phyloP scores from a whole-genome alignment of 2,113 vertebrate genomes.

The Sinosuthora webbiana region DNA sequence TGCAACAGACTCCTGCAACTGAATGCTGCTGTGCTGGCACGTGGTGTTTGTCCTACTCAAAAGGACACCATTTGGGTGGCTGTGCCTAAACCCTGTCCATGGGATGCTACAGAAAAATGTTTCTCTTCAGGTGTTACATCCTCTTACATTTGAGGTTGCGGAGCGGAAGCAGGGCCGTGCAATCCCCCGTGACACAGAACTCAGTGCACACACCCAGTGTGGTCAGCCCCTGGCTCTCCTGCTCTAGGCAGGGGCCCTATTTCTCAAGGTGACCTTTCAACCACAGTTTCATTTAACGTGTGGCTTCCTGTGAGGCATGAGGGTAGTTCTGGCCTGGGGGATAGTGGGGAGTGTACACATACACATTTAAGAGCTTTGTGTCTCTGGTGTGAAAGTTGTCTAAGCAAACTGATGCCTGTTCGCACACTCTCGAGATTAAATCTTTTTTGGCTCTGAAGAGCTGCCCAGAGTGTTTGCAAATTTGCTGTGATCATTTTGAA shows the following conservation, averaged over 20 bases:
- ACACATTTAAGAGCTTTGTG: background rate
- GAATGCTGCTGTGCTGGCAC: background rate
- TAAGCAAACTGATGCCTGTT: background rate
- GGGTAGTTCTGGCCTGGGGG: background rate
- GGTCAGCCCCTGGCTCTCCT: background rate
- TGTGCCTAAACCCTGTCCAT: background rate
- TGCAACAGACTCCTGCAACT: no score
- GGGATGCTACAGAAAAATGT: background rate
- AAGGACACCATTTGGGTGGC: background rate
- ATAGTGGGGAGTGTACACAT: background rate
- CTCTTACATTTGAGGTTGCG: background rate
- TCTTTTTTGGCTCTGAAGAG: background rate
- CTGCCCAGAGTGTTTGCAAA: background rate
- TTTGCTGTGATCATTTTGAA: background rate
- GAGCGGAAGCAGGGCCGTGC: background rate
- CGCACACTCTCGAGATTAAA: background rate
- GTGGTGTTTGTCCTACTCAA: accelerated
- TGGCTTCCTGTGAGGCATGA: background rate
- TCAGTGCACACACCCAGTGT: background rate
- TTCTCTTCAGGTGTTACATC: background rate
- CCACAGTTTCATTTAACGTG: background rate
- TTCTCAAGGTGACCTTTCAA: background rate
- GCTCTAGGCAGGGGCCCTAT: accelerated
- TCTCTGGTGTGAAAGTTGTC: background rate
- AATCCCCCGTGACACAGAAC: background rate